Evolutionary conservation across 2,888 invertebrate species (phyloP), one percentile per base, ranked within the genome.

Genomic region (Arrhopalites spinosus): DNA sequence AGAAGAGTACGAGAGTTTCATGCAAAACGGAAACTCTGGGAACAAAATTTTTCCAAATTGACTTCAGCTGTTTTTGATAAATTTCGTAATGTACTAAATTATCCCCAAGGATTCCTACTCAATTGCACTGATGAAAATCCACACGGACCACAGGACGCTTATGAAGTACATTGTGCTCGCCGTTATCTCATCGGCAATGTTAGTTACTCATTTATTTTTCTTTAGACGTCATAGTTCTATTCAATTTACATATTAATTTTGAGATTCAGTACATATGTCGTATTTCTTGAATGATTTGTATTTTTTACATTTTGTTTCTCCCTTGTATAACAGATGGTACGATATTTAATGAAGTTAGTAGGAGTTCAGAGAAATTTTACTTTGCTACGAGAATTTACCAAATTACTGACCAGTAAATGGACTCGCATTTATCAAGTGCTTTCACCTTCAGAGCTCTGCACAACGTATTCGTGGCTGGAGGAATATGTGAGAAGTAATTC

Each of bases 1-100:
- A 73, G 73, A 64, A 77, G 66, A 70, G 77, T 69, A 50, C 59
- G 67, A 25, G 81, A 81, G 25, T 72, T 76, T n/a, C 77, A 76
- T 50, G 30, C 36, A 1, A 15, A 63, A 8, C 72, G 77, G 50
- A 15, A 11, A 1, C 78, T 74, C 59, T 81, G 81, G 81, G 70
- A 69, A 59, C 69, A 77, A 45, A 70, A 72, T 53, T 56, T 80
- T 64, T 59, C 70, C 1, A 78, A 79, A 45, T 74, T 81, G 29
- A 71, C 78, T 20, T 69, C 78, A 15, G 74, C 79, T 50, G 67
- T 53, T 43, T 74, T 68, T 66, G 59, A 56, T 20, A 68, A 68
- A 20, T 67, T 74, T 29, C 68, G 43, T 47, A 59, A 59, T 23
- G 59, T 74, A 3, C 43, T 74, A 43, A 53, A 68, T 11, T 68